phyloP scores from a whole-genome alignment of 2,797 vertebrate species.

The Crenuchus spilurus region DNA sequence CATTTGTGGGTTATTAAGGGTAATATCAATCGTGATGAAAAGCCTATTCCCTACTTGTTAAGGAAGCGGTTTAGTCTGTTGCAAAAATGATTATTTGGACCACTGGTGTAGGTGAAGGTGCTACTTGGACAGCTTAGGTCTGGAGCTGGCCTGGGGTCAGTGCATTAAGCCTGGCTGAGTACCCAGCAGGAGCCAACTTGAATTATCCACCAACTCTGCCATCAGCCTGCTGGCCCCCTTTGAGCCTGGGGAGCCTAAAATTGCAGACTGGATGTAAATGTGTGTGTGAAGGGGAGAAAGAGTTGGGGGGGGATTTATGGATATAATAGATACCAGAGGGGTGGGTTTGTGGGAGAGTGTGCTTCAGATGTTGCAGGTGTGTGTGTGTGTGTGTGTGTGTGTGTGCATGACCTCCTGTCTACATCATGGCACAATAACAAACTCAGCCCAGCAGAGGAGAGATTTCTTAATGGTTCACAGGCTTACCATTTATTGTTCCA shows the following conservation, averaged over 20 bases:
- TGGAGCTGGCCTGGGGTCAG: constrained; percentile 44
- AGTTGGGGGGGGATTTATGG: constrained; percentile 1
- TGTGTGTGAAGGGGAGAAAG: constrained; percentile 28
- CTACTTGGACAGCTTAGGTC: constrained; percentile 5
- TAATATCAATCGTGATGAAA: background rate
- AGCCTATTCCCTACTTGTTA: background rate
- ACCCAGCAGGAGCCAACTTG: constrained; percentile 1
- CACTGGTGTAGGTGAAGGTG: background rate
- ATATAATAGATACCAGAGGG: constrained; percentile 10
- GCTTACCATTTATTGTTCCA: constrained; percentile 34
- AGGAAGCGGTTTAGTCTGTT: background rate
- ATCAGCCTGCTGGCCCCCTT: constrained; percentile 12
- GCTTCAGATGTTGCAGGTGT: background rate
- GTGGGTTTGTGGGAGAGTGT: background rate
- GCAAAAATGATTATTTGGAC: background rate
- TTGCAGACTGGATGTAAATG: constrained; percentile 19
- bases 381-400: constrained; percentile 14
- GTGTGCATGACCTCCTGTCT: constrained; percentile 5
- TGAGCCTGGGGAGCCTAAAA: constrained; percentile 22
- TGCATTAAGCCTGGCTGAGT: constrained; percentile 15
- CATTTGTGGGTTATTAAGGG: background rate
- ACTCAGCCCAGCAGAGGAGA: constrained; percentile 31
- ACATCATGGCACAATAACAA: constrained; percentile 19
- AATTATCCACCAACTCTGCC: constrained; percentile 29
- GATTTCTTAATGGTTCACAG: constrained; percentile 35